These are phyloP conservation scores for Chymomyza procnemis DNA, from an alignment of 2,888 invertebrate species.

Conservation along the genomic window DNA sequence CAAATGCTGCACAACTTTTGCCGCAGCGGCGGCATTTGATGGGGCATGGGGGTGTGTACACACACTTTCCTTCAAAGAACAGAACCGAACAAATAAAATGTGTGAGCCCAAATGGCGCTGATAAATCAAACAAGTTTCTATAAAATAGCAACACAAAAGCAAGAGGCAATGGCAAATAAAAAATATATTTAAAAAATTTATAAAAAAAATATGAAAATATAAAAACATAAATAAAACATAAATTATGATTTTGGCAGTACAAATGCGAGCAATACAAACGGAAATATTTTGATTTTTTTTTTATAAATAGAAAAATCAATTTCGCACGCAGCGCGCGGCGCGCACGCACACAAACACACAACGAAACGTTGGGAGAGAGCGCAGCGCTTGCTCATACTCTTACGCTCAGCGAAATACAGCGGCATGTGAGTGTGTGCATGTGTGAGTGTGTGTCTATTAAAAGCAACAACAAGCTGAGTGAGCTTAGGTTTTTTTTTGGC, in stretches of 20 bases:
- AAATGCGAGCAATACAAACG: conserved; percentile 54
- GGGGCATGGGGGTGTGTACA: background rate
- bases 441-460: conserved; percentile 51
- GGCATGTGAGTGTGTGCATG: conserved; percentile 31
- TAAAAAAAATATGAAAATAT: background rate
- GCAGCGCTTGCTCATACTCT: conserved; percentile 22
- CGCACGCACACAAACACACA: conserved; percentile 23
- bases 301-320: conserved; percentile 73
- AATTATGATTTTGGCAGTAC: conserved; percentile 65
- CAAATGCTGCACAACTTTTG: conserved; percentile 42
- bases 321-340: conserved; percentile 66
- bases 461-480: conserved; percentile 22
- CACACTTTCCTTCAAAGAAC: background rate
- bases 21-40: conserved; percentile 1
- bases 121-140: conserved; percentile 71
- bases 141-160: conserved; percentile 16
- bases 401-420: conserved; percentile 33
- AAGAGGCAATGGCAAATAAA: conserved; percentile 24
- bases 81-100: conserved; percentile 15
- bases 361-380: background rate
- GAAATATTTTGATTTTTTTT: conserved; percentile 71
- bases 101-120: conserved; percentile 53
- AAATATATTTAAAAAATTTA: conserved; percentile 22
- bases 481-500: background rate
- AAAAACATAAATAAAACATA: conserved; percentile 66